phyloP scores from a whole-genome alignment of 2,113 vertebrate species.

The Vimba vimba region DNA sequence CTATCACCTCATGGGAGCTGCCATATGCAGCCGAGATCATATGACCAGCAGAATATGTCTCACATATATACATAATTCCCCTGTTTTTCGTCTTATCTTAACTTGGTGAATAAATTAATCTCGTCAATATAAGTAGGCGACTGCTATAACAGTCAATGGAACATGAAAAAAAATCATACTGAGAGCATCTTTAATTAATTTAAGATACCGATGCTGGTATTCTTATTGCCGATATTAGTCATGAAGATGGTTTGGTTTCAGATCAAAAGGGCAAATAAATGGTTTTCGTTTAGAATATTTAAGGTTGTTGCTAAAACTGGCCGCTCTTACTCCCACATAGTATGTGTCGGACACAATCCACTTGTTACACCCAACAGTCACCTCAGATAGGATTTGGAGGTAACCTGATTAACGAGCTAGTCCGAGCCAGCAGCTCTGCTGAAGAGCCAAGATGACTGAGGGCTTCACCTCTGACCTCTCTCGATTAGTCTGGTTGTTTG shows the following conservation, averaged over 20 bases:
- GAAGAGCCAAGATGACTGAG: not conserved
- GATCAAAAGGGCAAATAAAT: not conserved
- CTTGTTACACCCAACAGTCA: constrained; percentile 14
- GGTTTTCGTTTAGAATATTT: too few relatives aligned
- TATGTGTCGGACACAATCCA: constrained; percentile 5
- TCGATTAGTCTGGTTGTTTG: not conserved
- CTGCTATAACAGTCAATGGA: not conserved
- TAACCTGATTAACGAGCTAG: constrained; percentile 32
- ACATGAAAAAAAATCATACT: not conserved
- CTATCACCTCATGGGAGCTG: not conserved
- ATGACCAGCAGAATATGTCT: not conserved
- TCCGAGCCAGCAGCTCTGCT: constrained; percentile 4
- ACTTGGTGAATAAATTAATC: not conserved
- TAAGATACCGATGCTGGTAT: not conserved
- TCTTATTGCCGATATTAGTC: not conserved
- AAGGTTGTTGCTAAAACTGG: not conserved
- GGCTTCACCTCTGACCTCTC: constrained; percentile 18
- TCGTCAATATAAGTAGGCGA: not conserved
- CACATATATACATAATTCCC: not conserved
- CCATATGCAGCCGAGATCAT: not conserved
- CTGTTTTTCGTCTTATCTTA: not conserved
- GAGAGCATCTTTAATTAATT: not conserved
- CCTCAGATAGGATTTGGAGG: constrained; percentile 34
- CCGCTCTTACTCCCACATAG: not conserved
- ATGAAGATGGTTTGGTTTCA: not conserved